Evolutionary conservation across 2,888 invertebrate genomes (phyloP).

Genomic region (Tridacna gigas): DNA sequence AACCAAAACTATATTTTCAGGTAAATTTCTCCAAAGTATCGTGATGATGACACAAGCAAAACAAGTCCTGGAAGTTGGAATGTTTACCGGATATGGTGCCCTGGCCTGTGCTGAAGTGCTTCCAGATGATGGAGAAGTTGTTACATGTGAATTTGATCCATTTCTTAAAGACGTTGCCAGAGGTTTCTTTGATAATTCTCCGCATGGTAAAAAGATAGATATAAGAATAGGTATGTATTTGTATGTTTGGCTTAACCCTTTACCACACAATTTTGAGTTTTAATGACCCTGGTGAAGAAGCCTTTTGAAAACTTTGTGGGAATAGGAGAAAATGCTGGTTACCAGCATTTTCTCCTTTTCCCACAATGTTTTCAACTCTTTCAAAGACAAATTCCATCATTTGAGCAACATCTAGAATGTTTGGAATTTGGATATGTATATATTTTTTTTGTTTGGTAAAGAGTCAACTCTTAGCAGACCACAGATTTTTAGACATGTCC

Average conservation of each 20-base stretch:
- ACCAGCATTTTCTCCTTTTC: too few relatives aligned
- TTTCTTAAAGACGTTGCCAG: constrained; percentile 65
- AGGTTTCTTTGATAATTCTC: constrained; percentile 59
- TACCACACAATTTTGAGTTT: too few relatives aligned
- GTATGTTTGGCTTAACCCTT: neutral
- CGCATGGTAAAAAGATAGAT: constrained; percentile 70
- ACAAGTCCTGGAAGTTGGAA: constrained; percentile 74
- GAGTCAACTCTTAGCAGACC: too few relatives aligned
- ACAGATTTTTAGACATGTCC: too few relatives aligned
- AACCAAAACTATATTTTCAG: constrained; percentile 47
- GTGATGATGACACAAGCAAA: constrained; percentile 71
- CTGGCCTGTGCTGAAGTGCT: constrained; percentile 76
- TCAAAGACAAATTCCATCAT: too few relatives aligned
- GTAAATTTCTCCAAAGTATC: constrained; percentile 71
- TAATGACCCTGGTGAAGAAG: neutral
- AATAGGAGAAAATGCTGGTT: too few relatives aligned
- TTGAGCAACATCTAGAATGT: too few relatives aligned
- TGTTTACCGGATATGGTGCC: constrained; percentile 77
- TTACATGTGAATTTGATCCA: constrained; percentile 71
- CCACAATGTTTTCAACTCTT: too few relatives aligned
- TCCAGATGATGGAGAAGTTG: constrained; percentile 71
- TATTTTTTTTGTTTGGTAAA: too few relatives aligned
- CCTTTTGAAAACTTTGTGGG: too few relatives aligned
- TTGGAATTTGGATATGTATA: too few relatives aligned
- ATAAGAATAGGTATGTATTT: constrained; percentile 66